These are phyloP conservation scores for Semotilus atromaculatus DNA, from an alignment of 2,797 vertebrate genomes.

Conservation along the genomic window DNA sequence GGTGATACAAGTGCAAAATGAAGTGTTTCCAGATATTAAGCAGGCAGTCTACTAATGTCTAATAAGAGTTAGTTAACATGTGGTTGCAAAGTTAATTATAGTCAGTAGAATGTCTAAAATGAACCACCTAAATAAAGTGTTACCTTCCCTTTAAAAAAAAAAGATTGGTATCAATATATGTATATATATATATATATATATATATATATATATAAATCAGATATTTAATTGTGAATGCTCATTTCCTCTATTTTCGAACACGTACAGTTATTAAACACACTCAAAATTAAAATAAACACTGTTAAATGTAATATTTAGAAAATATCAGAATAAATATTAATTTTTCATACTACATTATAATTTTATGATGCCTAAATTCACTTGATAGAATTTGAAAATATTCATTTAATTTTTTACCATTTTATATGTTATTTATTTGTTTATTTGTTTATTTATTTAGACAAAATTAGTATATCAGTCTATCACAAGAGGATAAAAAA, in stretches of 20 bases:
- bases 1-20: not conserved
- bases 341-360: not conserved
- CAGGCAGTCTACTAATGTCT: no score
- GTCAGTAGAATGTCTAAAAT: not conserved
- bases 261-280: not conserved
- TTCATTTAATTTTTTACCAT: not conserved
- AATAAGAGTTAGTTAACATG: no score
- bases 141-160: no score
- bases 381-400: not conserved
- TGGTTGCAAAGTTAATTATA: not conserved
- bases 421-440: not conserved
- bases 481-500: not conserved
- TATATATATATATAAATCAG: no score
- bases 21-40: no score
- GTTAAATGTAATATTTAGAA: not conserved
- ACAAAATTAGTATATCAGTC: not conserved
- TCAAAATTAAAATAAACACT: not conserved
- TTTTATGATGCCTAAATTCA: not conserved
- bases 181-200: no score
- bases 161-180: no score
- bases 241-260: not conserved
- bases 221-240: not conserved
- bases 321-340: not conserved
- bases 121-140: not conserved
- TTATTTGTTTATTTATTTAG: not conserved